phyloP scores from a whole-genome alignment of 2,797 vertebrate genomes.

The Siniperca obscura region DNA sequence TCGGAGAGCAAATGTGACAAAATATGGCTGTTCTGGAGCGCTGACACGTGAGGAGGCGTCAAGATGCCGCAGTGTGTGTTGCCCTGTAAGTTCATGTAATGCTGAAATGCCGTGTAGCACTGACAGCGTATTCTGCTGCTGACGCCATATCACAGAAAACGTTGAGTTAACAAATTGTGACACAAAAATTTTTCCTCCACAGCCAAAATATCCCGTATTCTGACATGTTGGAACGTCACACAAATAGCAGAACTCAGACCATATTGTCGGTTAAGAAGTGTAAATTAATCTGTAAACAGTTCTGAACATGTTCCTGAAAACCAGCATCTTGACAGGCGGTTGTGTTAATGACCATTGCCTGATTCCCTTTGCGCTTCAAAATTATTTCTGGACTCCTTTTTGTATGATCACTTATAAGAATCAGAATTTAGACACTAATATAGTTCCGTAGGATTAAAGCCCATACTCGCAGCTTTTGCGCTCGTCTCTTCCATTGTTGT shows the following conservation, averaged over 20 bases:
- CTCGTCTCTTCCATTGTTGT: not conserved
- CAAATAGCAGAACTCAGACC: not conserved
- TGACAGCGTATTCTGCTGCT: too few relatives aligned
- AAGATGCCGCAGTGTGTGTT: not conserved
- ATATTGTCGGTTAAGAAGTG: not conserved
- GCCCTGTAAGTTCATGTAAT: not conserved
- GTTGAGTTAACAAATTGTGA: not conserved
- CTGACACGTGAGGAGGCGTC: not conserved
- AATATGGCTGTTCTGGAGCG: not conserved
- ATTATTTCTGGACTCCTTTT: not conserved
- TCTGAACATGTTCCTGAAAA: too few relatives aligned
- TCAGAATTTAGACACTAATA: not conserved
- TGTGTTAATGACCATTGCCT: too few relatives aligned
- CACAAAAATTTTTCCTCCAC: not conserved
- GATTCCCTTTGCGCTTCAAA: too few relatives aligned
- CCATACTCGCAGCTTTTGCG: not conserved
- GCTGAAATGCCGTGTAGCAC: too few relatives aligned
- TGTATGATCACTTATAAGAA: not conserved
- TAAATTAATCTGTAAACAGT: not conserved
- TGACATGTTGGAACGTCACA: not conserved
- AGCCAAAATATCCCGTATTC: not conserved
- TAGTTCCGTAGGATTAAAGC: not conserved
- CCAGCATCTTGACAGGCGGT: not conserved
- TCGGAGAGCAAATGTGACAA: not conserved
- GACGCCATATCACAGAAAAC: not conserved